phyloP scores from a whole-genome alignment of 2,113 vertebrate genomes.

The Corythornis vintsioides region DNA sequence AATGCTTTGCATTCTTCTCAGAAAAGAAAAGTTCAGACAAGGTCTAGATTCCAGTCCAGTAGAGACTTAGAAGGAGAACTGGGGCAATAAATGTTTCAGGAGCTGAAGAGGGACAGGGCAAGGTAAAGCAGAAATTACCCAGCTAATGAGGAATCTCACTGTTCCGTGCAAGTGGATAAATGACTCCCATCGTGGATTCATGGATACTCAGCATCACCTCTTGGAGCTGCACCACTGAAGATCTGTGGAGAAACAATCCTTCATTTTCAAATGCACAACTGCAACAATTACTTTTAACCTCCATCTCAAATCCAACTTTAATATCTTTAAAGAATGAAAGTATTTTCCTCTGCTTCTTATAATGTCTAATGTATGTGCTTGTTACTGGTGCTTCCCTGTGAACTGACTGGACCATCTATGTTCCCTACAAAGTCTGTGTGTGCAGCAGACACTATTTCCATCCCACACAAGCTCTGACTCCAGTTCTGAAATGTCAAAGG shows the following conservation, averaged over 20 bases:
- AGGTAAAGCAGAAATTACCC: background rate
- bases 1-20: background rate
- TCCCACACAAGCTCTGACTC: background rate
- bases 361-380: background rate
- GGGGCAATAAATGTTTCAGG: background rate
- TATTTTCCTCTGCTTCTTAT: background rate
- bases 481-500: background rate
- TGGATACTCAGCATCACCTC: background rate
- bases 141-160: background rate
- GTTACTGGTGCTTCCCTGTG: background rate
- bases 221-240: background rate
- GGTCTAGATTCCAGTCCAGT: background rate
- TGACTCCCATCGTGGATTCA: background rate
- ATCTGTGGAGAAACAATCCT: background rate
- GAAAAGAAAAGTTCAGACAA: slow-evolving; percentile 14
- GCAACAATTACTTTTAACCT: background rate
- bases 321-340: background rate
- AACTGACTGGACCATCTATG: background rate
- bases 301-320: background rate
- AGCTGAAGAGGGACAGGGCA: background rate
- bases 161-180: background rate
- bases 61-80: background rate
- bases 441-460: background rate
- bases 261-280: background rate
- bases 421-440: background rate